These are phyloP conservation scores for Romanogobio albipinnatus DNA, from an alignment of 2,113 vertebrate genomes.

Conservation along the genomic window DNA sequence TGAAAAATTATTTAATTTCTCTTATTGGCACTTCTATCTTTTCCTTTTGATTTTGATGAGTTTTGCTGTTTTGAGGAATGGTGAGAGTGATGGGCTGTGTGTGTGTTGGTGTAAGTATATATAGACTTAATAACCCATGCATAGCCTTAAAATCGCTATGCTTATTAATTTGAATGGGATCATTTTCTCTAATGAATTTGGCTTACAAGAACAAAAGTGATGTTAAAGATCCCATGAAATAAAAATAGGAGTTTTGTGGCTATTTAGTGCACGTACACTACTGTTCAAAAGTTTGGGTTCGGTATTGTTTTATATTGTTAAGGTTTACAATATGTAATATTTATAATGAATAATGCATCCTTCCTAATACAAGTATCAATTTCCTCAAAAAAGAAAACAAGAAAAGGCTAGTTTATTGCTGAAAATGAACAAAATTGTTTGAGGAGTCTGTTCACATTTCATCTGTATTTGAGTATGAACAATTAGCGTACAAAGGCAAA, in stretches of 20 bases:
- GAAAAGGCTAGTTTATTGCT: no score
- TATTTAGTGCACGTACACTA: not conserved
- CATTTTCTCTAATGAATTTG: not conserved
- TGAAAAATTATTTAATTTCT: constrained; percentile 71
- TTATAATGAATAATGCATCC: no score
- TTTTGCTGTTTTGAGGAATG: constrained; percentile 11
- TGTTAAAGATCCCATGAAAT: not conserved
- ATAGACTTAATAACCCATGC: not conserved
- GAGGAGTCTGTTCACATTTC: not conserved
- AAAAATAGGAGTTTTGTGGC: not conserved
- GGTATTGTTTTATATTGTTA: no score
- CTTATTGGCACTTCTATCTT: constrained; percentile 61
- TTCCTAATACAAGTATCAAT: no score
- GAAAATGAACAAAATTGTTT: no score
- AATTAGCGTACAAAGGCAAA: not conserved
- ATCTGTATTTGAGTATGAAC: not conserved
- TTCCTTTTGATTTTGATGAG: constrained; percentile 34
- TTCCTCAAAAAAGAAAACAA: no score
- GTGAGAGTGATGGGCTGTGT: not conserved
- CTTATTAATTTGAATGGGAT: not conserved
- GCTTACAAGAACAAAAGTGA: not conserved
- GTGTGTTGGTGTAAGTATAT: not conserved
- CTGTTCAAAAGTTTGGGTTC: not conserved
- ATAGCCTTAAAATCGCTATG: not conserved
- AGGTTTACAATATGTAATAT: no score